Conservation (phyloP, 2,888 invertebrate species). For the Lithodes maja region DNA sequence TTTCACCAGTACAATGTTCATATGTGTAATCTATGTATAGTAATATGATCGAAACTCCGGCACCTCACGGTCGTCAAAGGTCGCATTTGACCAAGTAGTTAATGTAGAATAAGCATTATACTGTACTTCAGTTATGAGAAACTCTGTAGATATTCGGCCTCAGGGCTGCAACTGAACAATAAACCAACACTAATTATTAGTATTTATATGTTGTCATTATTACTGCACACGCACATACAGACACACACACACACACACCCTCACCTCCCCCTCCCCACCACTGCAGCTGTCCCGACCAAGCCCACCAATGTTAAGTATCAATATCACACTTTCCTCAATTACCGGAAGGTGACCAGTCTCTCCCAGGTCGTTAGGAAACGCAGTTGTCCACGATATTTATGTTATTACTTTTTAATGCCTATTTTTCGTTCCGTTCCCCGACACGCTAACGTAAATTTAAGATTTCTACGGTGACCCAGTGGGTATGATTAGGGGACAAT, state of each 20-base stretch:
- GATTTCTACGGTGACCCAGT: not conserved
- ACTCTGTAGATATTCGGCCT: not conserved
- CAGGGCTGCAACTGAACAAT: not conserved
- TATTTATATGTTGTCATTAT: too few relatives aligned
- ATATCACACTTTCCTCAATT: not conserved
- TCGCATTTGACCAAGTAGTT: too few relatives aligned
- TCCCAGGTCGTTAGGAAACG: not conserved
- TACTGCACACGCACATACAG: too few relatives aligned
- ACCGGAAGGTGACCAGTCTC: not conserved
- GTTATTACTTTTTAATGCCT: slow-evolving; percentile 1
- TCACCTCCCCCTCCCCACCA: not conserved
- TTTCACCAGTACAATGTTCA: too few relatives aligned
- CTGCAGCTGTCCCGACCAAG: not conserved
- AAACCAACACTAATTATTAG: too few relatives aligned
- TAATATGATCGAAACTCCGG: too few relatives aligned
- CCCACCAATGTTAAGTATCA: not conserved
- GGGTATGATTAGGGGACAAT: not conserved
- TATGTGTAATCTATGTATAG: too few relatives aligned
- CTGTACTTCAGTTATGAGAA: not conserved
- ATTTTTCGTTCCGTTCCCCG: not conserved
- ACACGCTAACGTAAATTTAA: not conserved
- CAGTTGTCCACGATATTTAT: not conserved
- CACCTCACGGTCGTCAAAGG: too few relatives aligned
- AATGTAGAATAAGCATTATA: too few relatives aligned
- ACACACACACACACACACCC: not conserved